Conservation (phyloP, 2,888 invertebrate species). For the Drosophila peninsularis region DNA sequence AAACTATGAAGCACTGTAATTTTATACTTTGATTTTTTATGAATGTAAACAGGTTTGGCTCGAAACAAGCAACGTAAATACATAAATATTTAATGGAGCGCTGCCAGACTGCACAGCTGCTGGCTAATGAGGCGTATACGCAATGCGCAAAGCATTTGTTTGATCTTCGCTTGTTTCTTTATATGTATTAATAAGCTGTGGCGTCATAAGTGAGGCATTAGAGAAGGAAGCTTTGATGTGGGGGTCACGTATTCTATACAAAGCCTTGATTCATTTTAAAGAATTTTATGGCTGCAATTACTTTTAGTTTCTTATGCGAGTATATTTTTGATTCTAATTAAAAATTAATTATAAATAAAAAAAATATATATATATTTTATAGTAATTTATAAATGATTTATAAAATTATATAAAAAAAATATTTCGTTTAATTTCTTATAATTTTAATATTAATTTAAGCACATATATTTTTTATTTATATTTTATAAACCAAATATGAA, state of each 20-base stretch:
- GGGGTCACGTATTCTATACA: background rate
- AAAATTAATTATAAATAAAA: too few species aligned
- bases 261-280: background rate
- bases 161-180: constrained; percentile 16
- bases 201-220: background rate
- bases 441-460: too few species aligned
- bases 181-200: background rate
- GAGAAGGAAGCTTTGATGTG: background rate
- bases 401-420: too few species aligned
- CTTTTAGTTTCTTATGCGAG: too few species aligned
- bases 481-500: too few species aligned
- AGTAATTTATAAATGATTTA: too few species aligned
- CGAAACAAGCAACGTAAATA: constrained; percentile 38
- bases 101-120: constrained; percentile 10
- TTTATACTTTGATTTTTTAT: constrained; percentile 63
- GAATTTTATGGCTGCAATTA: background rate
- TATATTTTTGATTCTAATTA: too few species aligned
- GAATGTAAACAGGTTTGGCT: constrained; percentile 51
- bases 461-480: too few species aligned
- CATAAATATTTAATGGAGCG: constrained; percentile 54
- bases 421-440: too few species aligned
- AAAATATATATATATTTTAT: too few species aligned
- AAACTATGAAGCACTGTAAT: constrained; percentile 44
- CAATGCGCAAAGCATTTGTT: constrained; percentile 32
- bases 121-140: constrained; percentile 39